A percentile compares a stretch with the other conserved stretches of the same genome.
Evolutionary conservation across 2,888 invertebrate genomes (phyloP).

Genomic region (Pseudococcus jackbeardsleyi): DNA sequence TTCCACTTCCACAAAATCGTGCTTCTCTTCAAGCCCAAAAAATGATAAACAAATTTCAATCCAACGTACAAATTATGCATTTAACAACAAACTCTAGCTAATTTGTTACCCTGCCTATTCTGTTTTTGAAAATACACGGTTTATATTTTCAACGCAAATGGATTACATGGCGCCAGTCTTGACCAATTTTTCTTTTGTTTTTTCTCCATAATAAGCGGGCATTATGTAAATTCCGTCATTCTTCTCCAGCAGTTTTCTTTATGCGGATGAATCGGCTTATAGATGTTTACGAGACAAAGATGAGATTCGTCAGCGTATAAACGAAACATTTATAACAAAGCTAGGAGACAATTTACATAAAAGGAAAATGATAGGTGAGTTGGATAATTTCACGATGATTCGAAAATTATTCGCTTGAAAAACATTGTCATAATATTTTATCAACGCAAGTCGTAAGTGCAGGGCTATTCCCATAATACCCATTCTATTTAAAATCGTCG

Average conservation of each 20-base stretch:
- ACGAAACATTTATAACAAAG: neutral
- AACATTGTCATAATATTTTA: too few species aligned
- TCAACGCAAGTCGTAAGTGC: too few species aligned
- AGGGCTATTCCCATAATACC: too few species aligned
- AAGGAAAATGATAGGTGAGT: neutral
- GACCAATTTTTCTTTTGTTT: constrained; percentile 25
- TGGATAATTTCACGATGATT: too few species aligned
- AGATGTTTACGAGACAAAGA: neutral
- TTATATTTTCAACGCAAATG: constrained; percentile 1
- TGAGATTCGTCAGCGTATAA: neutral
- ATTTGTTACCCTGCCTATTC: neutral
- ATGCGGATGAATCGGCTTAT: neutral
- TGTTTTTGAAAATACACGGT: neutral
- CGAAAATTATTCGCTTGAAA: too few species aligned
- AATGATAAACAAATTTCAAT: neutral
- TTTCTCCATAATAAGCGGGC: neutral
- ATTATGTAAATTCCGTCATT: constrained; percentile 11
- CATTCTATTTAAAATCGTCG: too few species aligned
- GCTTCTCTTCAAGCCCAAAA: neutral
- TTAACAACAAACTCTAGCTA: neutral
- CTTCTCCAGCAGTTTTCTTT: neutral
- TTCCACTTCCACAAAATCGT: neutral
- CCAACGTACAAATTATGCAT: neutral
- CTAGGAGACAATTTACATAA: neutral
- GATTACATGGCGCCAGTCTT: constrained; percentile 27